Evolutionary conservation across 2,888 invertebrate genomes (phyloP).

Genomic region (Cactoblastis cactorum): DNA sequence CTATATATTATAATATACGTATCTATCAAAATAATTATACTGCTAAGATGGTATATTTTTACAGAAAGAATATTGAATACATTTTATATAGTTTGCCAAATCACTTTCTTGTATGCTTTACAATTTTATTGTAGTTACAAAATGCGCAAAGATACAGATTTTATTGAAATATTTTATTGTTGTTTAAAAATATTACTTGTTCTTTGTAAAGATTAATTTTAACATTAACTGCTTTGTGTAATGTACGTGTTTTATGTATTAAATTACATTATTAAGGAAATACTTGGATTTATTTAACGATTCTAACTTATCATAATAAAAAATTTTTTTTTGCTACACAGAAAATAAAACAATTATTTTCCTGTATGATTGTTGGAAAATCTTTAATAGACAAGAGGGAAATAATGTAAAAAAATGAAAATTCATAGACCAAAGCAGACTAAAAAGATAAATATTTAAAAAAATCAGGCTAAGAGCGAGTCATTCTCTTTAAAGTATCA

Average conservation of each 20-base stretch:
- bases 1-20: too few relatives aligned
- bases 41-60: slow-evolving; percentile 45
- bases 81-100: slow-evolving; percentile 16
- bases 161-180: slow-evolving; percentile 13
- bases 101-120: too few relatives aligned
- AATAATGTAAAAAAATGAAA: too few relatives aligned
- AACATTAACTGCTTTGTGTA: slow-evolving; percentile 16
- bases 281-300: slow-evolving; percentile 1
- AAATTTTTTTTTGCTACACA: too few relatives aligned
- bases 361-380: too few relatives aligned
- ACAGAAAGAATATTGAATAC: slow-evolving; percentile 8
- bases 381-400: too few relatives aligned
- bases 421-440: too few relatives aligned
- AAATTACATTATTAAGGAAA: slow-evolving; percentile 14
- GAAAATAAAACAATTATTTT: too few relatives aligned
- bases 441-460: too few relatives aligned
- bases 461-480: too few relatives aligned
- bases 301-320: too few relatives aligned
- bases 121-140: slow-evolving; percentile 16
- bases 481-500: too few relatives aligned
- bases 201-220: slow-evolving; percentile 15
- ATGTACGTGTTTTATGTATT: slow-evolving; percentile 19
- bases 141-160: slow-evolving; percentile 7
- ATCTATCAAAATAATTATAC: slow-evolving; percentile 22
- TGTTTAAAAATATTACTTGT: slow-evolving; percentile 18